A percentile compares a stretch with the other conserved stretches of the same genome.
These are phyloP conservation scores for Ashinkailepas kermadecensis DNA, from an alignment of 2,888 invertebrate genomes.

Conservation along the genomic window DNA sequence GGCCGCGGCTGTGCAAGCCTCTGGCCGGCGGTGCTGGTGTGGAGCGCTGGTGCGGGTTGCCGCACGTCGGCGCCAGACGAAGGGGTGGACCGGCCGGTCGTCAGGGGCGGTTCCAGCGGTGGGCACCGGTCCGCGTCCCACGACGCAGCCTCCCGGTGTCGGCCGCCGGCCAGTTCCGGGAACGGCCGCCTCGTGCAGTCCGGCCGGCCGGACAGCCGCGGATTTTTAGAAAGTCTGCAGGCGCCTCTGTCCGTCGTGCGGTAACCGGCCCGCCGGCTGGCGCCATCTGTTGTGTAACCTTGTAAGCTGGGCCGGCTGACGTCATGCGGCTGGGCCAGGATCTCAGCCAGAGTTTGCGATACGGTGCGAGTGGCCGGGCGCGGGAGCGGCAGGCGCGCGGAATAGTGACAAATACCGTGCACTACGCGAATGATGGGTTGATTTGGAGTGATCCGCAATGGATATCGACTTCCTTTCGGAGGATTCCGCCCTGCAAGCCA, in stretches of 20 bases:
- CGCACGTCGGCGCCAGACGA: too few species aligned
- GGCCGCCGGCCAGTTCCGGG: too few species aligned
- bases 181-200: not conserved
- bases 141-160: not conserved
- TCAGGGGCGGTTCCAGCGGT: too few species aligned
- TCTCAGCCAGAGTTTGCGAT: not conserved
- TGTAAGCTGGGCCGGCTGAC: not conserved
- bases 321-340: not conserved
- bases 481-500: slow-evolving; percentile 5
- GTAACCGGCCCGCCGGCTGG: not conserved
- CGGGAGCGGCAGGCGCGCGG: too few species aligned
- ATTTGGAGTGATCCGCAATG: not conserved
- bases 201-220: not conserved
- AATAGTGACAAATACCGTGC: not conserved
- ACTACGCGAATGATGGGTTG: slow-evolving; percentile 6
- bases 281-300: slow-evolving; percentile 11
- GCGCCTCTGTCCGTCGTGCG: not conserved
- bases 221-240: not conserved
- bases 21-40: too few species aligned
- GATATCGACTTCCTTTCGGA: not conserved
- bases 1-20: too few species aligned
- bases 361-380: not conserved
- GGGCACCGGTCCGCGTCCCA: too few species aligned
- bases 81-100: too few species aligned
- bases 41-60: too few species aligned